phyloP scores from a whole-genome alignment of 2,797 vertebrate species.

The Chanos chanos region DNA sequence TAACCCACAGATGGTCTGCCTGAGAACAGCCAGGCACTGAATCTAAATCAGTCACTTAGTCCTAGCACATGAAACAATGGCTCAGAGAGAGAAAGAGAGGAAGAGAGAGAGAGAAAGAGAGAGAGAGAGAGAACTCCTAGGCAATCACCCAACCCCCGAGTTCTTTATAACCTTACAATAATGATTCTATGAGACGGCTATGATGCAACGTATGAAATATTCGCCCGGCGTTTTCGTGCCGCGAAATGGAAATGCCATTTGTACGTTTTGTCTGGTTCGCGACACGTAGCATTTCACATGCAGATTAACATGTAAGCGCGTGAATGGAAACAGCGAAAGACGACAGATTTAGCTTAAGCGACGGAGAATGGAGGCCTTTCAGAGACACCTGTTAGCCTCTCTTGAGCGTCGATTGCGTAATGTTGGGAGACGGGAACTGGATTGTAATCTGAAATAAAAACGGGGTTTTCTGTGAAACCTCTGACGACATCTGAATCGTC shows the following conservation, averaged over 20 bases:
- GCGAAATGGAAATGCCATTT: constrained; percentile 44
- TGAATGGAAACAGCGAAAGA: constrained; percentile 20
- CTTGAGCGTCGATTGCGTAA: constrained; percentile 26
- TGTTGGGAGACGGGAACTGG: too few species aligned
- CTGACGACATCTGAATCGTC: too few species aligned
- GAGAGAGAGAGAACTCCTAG: too few species aligned
- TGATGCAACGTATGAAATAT: constrained; percentile 68
- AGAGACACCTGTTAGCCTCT: constrained; percentile 3
- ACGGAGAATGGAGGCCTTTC: background rate
- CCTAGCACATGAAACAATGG: constrained; percentile 74
- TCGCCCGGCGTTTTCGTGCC: constrained; percentile 48
- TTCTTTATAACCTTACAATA: constrained; percentile 39
- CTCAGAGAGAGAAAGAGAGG: too few species aligned
- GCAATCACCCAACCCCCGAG: constrained; percentile 4
- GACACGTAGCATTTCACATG: constrained; percentile 60
- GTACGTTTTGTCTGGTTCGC: constrained; percentile 53
- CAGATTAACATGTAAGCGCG: constrained; percentile 60
- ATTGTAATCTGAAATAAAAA: too few species aligned
- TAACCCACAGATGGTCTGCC: constrained; percentile 81
- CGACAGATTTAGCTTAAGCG: constrained; percentile 13
- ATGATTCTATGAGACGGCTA: constrained; percentile 63
- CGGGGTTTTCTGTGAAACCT: constrained; percentile 3
- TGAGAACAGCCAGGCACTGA: constrained; percentile 77
- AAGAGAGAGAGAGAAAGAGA: too few species aligned
- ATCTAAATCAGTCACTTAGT: constrained; percentile 82